Conservation (phyloP, 2,113 vertebrate species). For the Monarcha castaneiventris region DNA sequence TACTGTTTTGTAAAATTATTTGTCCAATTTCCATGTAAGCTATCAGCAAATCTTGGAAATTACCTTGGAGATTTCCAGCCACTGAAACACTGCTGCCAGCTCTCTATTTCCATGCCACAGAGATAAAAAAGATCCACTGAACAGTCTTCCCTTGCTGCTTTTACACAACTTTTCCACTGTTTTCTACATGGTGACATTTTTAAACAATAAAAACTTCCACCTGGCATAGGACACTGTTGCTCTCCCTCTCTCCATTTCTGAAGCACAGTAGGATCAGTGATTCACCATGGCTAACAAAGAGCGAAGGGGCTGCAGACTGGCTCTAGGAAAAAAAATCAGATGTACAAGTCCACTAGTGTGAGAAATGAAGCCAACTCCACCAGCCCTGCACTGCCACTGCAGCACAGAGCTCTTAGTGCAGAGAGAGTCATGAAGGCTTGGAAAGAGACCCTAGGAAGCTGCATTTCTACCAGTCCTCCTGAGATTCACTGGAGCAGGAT, state of each 20-base stretch:
- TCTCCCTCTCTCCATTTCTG: neutral
- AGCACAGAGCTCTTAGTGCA: neutral
- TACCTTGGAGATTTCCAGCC: slow-evolving; percentile 33
- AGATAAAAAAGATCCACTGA: neutral
- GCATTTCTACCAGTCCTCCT: neutral
- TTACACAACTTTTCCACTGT: neutral
- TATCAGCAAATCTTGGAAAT: slow-evolving; percentile 16
- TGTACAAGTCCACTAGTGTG: neutral
- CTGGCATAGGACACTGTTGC: neutral
- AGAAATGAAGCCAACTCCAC: neutral
- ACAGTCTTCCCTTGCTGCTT: neutral
- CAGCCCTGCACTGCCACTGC: neutral
- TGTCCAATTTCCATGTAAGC: slow-evolving; percentile 26
- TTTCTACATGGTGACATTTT: neutral
- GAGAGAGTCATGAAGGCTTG: neutral
- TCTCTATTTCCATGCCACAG: neutral
- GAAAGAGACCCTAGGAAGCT: neutral
- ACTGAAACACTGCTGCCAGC: neutral
- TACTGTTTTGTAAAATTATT: slow-evolving; percentile 12
- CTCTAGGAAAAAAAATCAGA: neutral
- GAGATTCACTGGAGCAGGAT: neutral
- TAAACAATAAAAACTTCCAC: neutral
- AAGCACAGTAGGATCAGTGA: neutral
- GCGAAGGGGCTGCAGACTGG: neutral
- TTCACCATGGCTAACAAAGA: neutral